These are phyloP conservation scores for Myiopsitta monachus DNA, from an alignment of 2,113 vertebrate genomes.

Conservation along the genomic window DNA sequence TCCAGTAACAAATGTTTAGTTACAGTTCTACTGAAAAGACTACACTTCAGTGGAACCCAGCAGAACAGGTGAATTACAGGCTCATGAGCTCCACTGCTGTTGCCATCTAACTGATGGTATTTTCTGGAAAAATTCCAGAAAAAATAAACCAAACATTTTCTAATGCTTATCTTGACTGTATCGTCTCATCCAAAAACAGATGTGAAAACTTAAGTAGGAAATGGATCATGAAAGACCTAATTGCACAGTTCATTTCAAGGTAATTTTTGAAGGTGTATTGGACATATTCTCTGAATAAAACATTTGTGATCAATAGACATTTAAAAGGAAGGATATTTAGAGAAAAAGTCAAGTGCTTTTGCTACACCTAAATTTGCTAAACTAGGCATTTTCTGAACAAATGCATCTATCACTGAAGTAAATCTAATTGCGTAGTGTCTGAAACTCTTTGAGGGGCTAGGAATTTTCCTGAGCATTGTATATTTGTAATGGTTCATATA, in stretches of 20 bases:
- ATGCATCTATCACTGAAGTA: background rate
- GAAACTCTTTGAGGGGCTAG: background rate
- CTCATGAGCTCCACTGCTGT: background rate
- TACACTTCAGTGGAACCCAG: background rate
- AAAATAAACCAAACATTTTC: background rate
- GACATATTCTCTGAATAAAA: background rate
- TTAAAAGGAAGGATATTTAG: background rate
- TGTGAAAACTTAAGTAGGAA: background rate
- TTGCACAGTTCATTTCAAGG: background rate
- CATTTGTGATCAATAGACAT: background rate
- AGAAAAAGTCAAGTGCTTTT: background rate
- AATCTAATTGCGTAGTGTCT: background rate
- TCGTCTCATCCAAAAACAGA: background rate
- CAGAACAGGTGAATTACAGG: background rate
- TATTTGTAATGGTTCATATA: background rate
- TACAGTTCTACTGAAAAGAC: background rate
- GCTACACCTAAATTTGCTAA: background rate
- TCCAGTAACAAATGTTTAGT: background rate
- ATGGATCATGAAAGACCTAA: background rate
- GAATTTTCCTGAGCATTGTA: background rate
- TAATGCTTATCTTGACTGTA: background rate
- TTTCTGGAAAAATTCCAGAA: background rate
- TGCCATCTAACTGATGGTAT: background rate
- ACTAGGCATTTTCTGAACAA: background rate
- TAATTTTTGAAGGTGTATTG: background rate